Conservation (phyloP, 2,797 vertebrate genomes). For the Vultur gryphus region DNA sequence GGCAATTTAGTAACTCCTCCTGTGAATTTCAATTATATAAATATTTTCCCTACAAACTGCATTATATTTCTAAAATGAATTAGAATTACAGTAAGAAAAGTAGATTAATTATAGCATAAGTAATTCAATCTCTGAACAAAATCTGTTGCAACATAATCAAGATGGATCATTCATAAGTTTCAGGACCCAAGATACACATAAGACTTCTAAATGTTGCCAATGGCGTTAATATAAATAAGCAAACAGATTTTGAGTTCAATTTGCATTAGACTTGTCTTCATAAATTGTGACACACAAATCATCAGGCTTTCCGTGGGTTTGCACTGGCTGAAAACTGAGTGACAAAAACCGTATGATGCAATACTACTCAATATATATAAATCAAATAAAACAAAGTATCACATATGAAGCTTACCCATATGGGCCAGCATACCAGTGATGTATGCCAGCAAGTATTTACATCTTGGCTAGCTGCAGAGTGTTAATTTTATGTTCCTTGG, state of each 20-base stretch:
- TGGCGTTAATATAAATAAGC: neutral
- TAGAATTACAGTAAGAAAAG: neutral
- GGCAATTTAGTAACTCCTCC: neutral
- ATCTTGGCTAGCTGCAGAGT: neutral
- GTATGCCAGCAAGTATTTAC: neutral
- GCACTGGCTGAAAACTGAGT: neutral
- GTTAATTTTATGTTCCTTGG: neutral
- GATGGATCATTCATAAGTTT: neutral
- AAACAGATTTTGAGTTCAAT: neutral
- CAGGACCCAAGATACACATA: neutral
- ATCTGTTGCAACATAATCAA: neutral
- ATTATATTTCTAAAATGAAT: neutral
- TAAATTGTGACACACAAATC: neutral
- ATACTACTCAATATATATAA: neutral
- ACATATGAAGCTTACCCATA: neutral
- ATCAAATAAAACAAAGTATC: neutral
- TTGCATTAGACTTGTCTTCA: neutral
- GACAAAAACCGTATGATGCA: neutral
- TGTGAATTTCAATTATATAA: neutral
- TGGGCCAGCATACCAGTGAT: neutral
- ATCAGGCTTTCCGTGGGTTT: neutral
- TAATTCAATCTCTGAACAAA: neutral
- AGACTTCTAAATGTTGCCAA: neutral
- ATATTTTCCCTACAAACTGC: neutral
- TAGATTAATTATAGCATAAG: neutral